Conservation (phyloP, 2,888 invertebrate genomes). For the Caenorhabditis plicata region DNA sequence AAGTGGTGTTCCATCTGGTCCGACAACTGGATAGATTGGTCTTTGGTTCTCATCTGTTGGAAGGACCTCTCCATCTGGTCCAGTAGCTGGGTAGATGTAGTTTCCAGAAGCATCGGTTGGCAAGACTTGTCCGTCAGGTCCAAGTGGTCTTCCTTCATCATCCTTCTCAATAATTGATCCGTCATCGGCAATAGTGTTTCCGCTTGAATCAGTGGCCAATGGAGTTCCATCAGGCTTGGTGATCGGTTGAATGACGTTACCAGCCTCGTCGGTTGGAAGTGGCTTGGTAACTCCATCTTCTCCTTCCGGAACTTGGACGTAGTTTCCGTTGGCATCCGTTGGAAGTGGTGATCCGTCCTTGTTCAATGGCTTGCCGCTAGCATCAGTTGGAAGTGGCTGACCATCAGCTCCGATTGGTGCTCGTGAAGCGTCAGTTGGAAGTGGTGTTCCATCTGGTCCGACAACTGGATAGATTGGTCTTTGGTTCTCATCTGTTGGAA, state of each 20-base stretch:
- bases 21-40: constrained; percentile 16
- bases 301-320: constrained; percentile 10
- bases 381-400: constrained; percentile 21
- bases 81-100: constrained; percentile 13
- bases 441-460: constrained; percentile 27
- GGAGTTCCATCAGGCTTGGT: constrained; percentile 27
- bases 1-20: constrained; percentile 24
- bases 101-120: constrained; percentile 17
- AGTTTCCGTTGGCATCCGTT: constrained; percentile 20
- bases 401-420: constrained; percentile 20
- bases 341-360: constrained; percentile 34
- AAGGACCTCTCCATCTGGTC: constrained; percentile 21
- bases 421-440: constrained; percentile 27
- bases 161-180: constrained; percentile 24
- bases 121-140: constrained; percentile 9
- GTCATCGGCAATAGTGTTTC: constrained; percentile 19
- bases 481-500: constrained; percentile 15
- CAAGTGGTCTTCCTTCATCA: constrained; percentile 18
- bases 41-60: constrained; percentile 22
- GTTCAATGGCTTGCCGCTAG: constrained; percentile 16
- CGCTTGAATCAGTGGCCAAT: constrained; percentile 23
- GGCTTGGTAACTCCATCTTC: constrained; percentile 4
- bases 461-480: constrained; percentile 30
- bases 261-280: constrained; percentile 22
- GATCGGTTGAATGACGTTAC: constrained; percentile 29